Base-by-base conservation (phyloP, 2,797 vertebrate species). In the Premnoplex brunnescens region DNA sequence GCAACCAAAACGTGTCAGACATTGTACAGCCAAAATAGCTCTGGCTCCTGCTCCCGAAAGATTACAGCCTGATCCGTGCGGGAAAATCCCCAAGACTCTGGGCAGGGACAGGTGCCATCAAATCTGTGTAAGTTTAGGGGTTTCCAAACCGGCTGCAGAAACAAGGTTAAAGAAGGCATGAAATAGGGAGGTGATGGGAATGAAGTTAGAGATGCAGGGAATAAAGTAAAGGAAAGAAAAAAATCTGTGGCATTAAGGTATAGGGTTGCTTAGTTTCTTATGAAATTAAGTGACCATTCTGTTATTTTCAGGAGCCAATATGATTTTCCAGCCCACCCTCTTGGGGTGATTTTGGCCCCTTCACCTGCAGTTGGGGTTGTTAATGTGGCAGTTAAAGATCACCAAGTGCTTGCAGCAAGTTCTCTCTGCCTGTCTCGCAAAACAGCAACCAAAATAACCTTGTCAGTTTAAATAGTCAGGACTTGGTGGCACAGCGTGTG, bases 301-400 rank as follows among this genome's bases (percentile, higher is more conserved):
- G 5, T 56, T 68, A 26, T 90, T 85, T 94, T 74, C 64, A 34
- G 10, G 20, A 94, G 58, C 34, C 71, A 30, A 14, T 86, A 12
- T 43, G 81, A 41, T 63, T 74, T 59, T 68, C 46, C 64, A 19
- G 20, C 66, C 49, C 10, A 5, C 1, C 0, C 23, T 62, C 22
- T 60, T 22, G 52, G 62, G 56, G 36, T 59, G 28, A 6, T 27
- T 88, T 67, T 56, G 71, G 39, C 74, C 55, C 20, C 51, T 54
- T 78, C 10, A 4, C 34, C 24, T 85, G 68, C 41, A 9, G 28
- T 6, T 48, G 41, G 59, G 86, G 75, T 85, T 75, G 93, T 95
- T 93, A 84, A 85, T 74, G 87, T 83, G 86, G 74, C 71, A 15
- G 91, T 34, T 86, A 96, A 93, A 96, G 91, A 94, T 91, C 96